Evolutionary conservation across 2,888 invertebrate species (phyloP), one percentile per base, ranked within the genome.

Genomic region (Anticlea derivata): DNA sequence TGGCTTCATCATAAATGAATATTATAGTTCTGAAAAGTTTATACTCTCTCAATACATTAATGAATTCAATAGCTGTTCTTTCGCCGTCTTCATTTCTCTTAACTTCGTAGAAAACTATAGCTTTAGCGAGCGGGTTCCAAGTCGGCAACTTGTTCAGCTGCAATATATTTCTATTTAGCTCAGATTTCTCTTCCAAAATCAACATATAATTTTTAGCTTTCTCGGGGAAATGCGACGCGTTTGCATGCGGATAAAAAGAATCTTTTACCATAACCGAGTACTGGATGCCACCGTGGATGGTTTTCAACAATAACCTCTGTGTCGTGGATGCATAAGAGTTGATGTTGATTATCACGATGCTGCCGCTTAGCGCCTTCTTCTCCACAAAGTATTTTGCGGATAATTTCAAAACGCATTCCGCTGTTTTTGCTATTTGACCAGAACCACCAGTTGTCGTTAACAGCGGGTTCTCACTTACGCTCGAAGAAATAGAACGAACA

Each of bases 191-290:
- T 73, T 91, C 89, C 57, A 91, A 77, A 75, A 91, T 84, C 75
- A 91, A 75, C 86, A 91, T 85, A 73, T 91, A 91, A 80, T 91
- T 91, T 77, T 91, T 90, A 49, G 91, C 91, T 76, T 87, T 91
- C 74, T 91, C 91, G 10, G 86, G 89, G 58, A 91, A 91, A 75
- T 91, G 91, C 26, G 91, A 89, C 44, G 91, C 91, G 70, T 91
- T 91, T 45, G 83, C 84, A 66, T 91, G 91, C 53, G 75, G 78
- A 52, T 83, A 86, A 65, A 80, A 84, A 59, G 90, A 89, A 70
- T 91, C 88, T 73, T 91, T 91, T 63, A 88, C 86, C 91, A 91
- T 91, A 57, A 91, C 77, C 46, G 91, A 88, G 73, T 88, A 91
- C 63, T 87, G 83, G 50, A 80, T 82, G 17, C 89, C 88, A 5